Base-by-base conservation (phyloP, 2,888 invertebrate genomes). In the Pollenia labialis region DNA sequence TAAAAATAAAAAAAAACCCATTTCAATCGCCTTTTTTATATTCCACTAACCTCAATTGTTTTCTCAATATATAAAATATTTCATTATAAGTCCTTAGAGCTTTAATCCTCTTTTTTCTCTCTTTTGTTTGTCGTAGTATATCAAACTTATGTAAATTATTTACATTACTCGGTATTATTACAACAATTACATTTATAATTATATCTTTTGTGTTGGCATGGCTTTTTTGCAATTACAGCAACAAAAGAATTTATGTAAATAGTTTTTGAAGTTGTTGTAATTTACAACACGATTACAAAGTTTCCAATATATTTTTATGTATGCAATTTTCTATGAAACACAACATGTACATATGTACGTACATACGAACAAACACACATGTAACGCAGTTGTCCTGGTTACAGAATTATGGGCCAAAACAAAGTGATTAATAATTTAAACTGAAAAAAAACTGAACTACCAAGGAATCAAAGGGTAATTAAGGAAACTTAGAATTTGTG, bases 361-460 rank as follows among this genome's bases (percentile, higher is more conserved):
- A 23, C 18, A 40, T 4, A 32, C 60, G 32, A 40, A 60, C n/a
- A 14, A 1, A 16, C n/a, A 16, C 9, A 64, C 11, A 58, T n/a
- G 42, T 14, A 18, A 18, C 8, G 16, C 44, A 54, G 79, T 80
- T 80, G 79, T n/a, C 79, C 52, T 80, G 79, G 79, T 80, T 60
- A 80, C 79, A n/a, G 48, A 71, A 71, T 80, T 60, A 71, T 16
- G 50, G 69, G 52, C 79, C 79, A 80, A 6, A 80, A 80, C 69
- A 69, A 80, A 66, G 11, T 48, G n/a, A 32, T 60, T 54, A 46
- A 54, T 32, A 32, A 64, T 66, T 66, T 64, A 54, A 64, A 64
- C 10, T 64, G 18, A 16, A 40, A 60, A 62, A 6, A 32, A 32
- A 32, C 32, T 32, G 32, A 32, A 32, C 1, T 32, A 32, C 4